A percentile compares a stretch with the other conserved stretches of the same genome.
Evolutionary conservation across 1,140 invertebrate genomes (phyloP).

Genomic region (Drosophila saltans): DNA sequence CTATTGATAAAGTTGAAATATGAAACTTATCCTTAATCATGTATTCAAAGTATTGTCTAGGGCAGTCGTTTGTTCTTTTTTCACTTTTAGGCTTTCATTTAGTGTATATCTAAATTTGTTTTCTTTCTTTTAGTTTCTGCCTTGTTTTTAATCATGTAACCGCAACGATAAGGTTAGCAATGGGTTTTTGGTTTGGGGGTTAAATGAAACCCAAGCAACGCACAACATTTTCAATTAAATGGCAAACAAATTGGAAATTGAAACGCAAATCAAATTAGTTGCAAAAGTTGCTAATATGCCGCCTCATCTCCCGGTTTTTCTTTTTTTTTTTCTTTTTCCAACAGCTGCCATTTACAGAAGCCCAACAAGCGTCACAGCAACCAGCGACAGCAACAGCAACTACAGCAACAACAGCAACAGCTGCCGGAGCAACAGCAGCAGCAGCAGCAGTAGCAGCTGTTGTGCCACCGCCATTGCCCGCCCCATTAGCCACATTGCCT

Average conservation of each 20-base stretch:
- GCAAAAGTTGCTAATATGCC: constrained; percentile 43
- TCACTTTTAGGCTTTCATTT: constrained; percentile 2
- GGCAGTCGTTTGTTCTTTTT: background rate
- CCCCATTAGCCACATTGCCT: constrained; percentile 58
- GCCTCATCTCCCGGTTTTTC: background rate
- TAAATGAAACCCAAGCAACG: constrained; percentile 23
- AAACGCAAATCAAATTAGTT: constrained; percentile 74
- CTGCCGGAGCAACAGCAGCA: constrained; percentile 41
- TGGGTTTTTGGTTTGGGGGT: background rate
- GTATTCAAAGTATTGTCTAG: background rate
- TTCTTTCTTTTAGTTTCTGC: too few species aligned
- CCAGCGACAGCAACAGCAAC: constrained; percentile 49
- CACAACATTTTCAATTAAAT: constrained; percentile 64
- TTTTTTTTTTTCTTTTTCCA: constrained; percentile 7
- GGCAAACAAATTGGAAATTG: constrained; percentile 62
- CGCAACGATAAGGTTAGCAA: background rate
- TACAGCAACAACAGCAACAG: constrained; percentile 45
- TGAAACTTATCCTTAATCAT: background rate
- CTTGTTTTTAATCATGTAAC: constrained; percentile 1
- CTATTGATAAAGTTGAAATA: background rate
- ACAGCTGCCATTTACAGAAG: constrained; percentile 71
- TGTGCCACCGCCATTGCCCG: constrained; percentile 47
- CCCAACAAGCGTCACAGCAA: constrained; percentile 69
- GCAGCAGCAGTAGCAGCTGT: constrained; percentile 26
- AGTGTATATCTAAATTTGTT: background rate